phyloP scores from a whole-genome alignment of 2,113 vertebrate species.

The Larimichthys crocea region DNA sequence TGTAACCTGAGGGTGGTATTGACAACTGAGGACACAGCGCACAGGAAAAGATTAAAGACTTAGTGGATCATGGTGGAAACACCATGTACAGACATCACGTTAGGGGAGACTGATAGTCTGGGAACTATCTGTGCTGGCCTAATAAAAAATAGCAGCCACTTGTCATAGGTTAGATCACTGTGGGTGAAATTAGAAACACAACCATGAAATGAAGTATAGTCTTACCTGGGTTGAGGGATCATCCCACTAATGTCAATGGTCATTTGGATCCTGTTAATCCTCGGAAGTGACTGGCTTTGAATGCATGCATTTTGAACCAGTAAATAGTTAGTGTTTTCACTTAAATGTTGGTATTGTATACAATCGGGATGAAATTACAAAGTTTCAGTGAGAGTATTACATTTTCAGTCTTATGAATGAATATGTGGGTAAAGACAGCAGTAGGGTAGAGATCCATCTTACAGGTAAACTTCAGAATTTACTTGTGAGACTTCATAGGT shows the following conservation, averaged over 20 bases:
- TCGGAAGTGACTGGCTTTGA: not conserved
- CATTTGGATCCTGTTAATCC: not conserved
- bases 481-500: not conserved
- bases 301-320: not conserved
- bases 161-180: constrained; percentile 23
- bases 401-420: not conserved
- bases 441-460: not conserved
- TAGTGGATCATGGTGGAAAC: constrained; percentile 36
- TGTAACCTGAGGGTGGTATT: not conserved
- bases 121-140: constrained; percentile 1
- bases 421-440: not conserved
- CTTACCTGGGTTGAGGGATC: constrained; percentile 10
- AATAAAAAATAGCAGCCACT: constrained; percentile 31
- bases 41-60: constrained; percentile 53
- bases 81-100: constrained; percentile 10
- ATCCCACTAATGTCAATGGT: not conserved
- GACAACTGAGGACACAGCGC: constrained; percentile 31
- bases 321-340: not conserved
- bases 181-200: constrained; percentile 28
- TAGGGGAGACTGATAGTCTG: constrained; percentile 8
- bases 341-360: not conserved
- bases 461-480: not conserved
- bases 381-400: not conserved
- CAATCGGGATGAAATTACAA: no score
- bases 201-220: constrained; percentile 24